These are phyloP conservation scores for Anguilla obscura DNA, from an alignment of 2,797 vertebrate genomes.

Conservation along the genomic window DNA sequence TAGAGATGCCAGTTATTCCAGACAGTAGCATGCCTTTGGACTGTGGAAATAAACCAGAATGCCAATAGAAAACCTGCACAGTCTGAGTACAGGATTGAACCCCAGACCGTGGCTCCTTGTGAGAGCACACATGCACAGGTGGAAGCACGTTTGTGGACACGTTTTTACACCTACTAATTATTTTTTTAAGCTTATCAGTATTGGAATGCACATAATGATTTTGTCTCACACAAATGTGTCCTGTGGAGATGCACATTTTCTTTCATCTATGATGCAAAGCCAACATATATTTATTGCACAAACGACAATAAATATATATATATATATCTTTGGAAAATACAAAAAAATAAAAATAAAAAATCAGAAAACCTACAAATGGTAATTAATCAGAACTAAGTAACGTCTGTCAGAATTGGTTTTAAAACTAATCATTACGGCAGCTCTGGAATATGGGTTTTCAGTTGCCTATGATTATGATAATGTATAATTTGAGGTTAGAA, in stretches of 20 bases:
- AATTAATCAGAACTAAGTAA: neutral
- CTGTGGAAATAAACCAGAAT: neutral
- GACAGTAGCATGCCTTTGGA: neutral
- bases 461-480: neutral
- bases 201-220: neutral
- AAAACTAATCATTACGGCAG: neutral
- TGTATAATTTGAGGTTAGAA: neutral
- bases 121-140: too few relatives aligned
- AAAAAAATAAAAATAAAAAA: neutral
- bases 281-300: neutral
- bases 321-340: neutral
- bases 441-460: neutral
- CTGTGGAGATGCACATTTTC: neutral
- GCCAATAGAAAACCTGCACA: neutral
- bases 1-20: neutral
- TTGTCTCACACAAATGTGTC: neutral
- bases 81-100: too few relatives aligned
- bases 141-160: neutral
- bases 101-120: too few relatives aligned
- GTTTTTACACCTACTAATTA: neutral
- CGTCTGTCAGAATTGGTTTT: neutral
- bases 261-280: neutral
- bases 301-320: neutral
- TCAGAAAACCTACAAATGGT: neutral
- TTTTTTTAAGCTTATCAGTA: neutral